Evolutionary conservation across 2,888 invertebrate species (phyloP).

Genomic region (Ochropacha duplaris): DNA sequence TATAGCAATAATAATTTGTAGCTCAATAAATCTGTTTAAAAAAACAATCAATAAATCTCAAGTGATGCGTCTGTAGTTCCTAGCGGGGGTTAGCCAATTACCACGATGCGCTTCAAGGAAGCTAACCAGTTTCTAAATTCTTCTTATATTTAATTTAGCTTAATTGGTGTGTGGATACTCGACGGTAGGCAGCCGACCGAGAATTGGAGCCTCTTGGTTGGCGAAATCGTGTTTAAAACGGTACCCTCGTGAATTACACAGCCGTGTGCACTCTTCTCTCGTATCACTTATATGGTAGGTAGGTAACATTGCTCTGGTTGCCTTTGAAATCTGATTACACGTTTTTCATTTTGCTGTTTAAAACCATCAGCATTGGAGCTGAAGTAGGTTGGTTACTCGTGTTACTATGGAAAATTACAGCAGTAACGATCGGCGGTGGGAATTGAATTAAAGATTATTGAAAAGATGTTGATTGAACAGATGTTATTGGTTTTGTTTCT

Average conservation of each 20-base stretch:
- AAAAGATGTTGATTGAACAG: neutral
- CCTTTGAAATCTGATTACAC: neutral
- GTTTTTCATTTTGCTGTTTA: neutral
- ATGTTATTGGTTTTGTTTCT: neutral
- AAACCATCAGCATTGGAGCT: neutral
- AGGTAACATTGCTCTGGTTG: slow-evolving; percentile 31
- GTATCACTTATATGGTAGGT: slow-evolving; percentile 40
- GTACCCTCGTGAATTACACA: slow-evolving; percentile 60
- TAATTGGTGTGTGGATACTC: slow-evolving; percentile 79
- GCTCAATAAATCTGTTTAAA: slow-evolving; percentile 49
- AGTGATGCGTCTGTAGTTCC: slow-evolving; percentile 63
- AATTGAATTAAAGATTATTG: neutral
- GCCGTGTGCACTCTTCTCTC: slow-evolving; percentile 36
- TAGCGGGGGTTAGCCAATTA: slow-evolving; percentile 77
- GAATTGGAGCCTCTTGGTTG: slow-evolving; percentile 74
- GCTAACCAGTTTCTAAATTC: slow-evolving; percentile 82
- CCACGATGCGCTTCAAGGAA: slow-evolving; percentile 80
- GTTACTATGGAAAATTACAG: neutral
- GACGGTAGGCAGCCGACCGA: slow-evolving; percentile 74
- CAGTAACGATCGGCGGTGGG: neutral
- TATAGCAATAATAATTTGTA: slow-evolving; percentile 38
- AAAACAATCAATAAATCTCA: slow-evolving; percentile 71
- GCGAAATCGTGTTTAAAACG: slow-evolving; percentile 70
- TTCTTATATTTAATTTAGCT: slow-evolving; percentile 81
- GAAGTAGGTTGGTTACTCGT: neutral